Evolutionary conservation across 23 tunicate species (phyloP), one percentile per base, ranked within the genome.

Genomic region (Trididemnum miniatum): DNA sequence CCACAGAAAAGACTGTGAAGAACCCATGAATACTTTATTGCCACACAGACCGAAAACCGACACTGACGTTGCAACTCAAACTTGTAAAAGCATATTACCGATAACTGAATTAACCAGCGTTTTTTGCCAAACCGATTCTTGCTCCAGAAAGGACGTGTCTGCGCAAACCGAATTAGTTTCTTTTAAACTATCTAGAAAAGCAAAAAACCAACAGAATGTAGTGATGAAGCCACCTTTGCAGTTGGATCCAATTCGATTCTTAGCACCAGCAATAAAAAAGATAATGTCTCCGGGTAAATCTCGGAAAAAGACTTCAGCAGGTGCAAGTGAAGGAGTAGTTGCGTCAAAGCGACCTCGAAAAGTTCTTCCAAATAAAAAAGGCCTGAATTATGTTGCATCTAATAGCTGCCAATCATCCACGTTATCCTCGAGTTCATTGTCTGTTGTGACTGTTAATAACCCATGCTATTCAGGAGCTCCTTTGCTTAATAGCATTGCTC

Each of bases 311-410:
- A 67, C 31, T 30, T 30, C 5, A 7, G 18, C n/a, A 30, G 38
- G 9, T 67, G 22, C 7, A 30, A 31, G 12, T 67, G 38, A 12
- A 7, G 75, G n/a, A n/a, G 2, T 38, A 4, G 12, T 32, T 3
- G 38, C 20, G 4, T 37, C 75, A 9, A 67, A 67, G n/a, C 12
- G 75, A 33, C 38, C 75, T 12, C 75, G 75, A 31, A 67, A 67
- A 67, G 38, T 32, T 31, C 75, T 12, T 32, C 75, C 75, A 9
- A 5, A 7, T 5, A 67, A 67, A 32, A 38, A 7, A 32, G 7
- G 18, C 15, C 15, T 18, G 18, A 9, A 49, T 18, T 9, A 9
- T 49, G 29, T 20, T 24, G 26, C 26, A 12, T 62, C 23, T 22
- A 22, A 62, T 62, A 62, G 67, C 67, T 20, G 29, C 26, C 5